Percentiles rank a stretch among this genome's conserved stretches.
These are phyloP conservation scores for Sipha maydis DNA, from an alignment of 2,888 invertebrate species.

Conservation along the genomic window DNA sequence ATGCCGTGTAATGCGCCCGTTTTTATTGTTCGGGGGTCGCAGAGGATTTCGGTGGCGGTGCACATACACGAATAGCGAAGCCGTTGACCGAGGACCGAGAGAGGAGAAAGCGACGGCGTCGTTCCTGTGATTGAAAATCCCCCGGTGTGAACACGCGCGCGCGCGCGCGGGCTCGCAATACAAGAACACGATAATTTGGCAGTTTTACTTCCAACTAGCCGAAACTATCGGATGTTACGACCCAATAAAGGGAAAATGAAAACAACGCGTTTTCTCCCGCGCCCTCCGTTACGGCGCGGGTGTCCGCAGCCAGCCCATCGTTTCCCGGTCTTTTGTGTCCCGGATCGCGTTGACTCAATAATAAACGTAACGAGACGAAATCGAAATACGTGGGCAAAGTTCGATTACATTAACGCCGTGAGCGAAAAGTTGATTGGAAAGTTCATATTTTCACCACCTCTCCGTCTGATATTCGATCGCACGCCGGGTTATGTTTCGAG, in stretches of 20 bases:
- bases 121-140: conserved; percentile 59
- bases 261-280: conserved; percentile 25
- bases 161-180: not conserved
- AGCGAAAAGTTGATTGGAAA: conserved; percentile 53
- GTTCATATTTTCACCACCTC: conserved; percentile 19
- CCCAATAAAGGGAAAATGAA: conserved; percentile 59
- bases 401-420: conserved; percentile 39
- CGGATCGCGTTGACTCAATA: conserved; percentile 40
- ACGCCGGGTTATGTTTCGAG: no score
- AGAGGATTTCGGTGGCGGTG: not conserved
- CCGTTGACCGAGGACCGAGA: conserved; percentile 1
- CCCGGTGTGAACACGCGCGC: not conserved
- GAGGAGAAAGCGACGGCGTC: not conserved
- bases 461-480: no score
- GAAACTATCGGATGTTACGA: conserved; percentile 42
- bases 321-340: conserved; percentile 36
- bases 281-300: not conserved
- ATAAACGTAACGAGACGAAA: conserved; percentile 53
- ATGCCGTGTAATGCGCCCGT: conserved; percentile 3
- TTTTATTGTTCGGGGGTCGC: conserved; percentile 21
- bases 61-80: not conserved
- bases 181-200: conserved; percentile 50
- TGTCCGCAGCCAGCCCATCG: no score
- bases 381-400: conserved; percentile 53
- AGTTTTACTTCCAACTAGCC: conserved; percentile 37